Base-by-base conservation (phyloP, 2,888 invertebrate genomes). In the Lasius platythorax region DNA sequence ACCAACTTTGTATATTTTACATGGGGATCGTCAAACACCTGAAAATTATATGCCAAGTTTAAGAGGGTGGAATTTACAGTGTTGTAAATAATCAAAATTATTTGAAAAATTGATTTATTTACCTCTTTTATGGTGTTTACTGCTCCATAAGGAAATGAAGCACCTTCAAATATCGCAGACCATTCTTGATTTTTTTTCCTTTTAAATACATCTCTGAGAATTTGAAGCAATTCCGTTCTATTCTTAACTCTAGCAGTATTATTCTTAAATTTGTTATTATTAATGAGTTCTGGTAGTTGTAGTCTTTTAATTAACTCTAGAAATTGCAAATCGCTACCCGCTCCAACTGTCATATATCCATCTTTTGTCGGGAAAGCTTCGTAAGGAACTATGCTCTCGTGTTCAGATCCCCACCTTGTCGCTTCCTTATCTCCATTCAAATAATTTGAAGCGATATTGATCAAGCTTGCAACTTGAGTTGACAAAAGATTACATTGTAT, bases 301-400 rank as follows among this genome's bases (percentile, higher is more conserved):
- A 99, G 95, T 73, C 96, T 94, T 75, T 96, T 95, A 92, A 98
- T 98, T 11, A 99, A 95, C 85, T 97, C 97, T 40, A 94, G 93
- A 94, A 98, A 99, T 93, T 98, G 98, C 0, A 95, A 95, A 93
- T 99, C 97, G 68, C 98, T 99, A 1, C 98, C 99, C 2, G 98
- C 96, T 0, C 99, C 99, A 4, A 99, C 96, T 0, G 99, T 98
- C 79, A 99, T 96, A 92, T 97, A 97, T 0, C 98, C 98, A 94
- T 98, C 97, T 93, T 96, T 96, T 0, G 98, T 98, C 92, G 96
- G 96, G 93, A 99, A 99, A 3, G 98, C 97, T 96, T 99, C 97
- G 93, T 99, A 99, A 0, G 99, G 99, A 0, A 99, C 99, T 85
- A 99, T 97, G 93, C 98, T 99, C 85, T 97, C 98, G 94, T 99